phyloP scores from a whole-genome alignment of 2,888 invertebrate species.

The Branchipolynoe longqiensis region DNA sequence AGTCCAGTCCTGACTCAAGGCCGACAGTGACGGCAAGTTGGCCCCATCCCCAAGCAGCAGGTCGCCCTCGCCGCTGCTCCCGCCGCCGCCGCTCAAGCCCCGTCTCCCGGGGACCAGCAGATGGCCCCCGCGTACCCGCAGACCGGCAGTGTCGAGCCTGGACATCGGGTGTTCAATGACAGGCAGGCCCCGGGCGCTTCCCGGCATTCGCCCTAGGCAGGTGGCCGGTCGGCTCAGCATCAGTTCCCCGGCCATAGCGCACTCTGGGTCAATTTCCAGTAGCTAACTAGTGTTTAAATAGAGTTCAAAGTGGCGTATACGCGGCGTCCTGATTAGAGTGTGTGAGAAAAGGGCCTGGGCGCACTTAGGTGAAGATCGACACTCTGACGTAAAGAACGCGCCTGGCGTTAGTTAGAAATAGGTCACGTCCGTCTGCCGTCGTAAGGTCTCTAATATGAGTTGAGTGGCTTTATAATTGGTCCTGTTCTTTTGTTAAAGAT shows the following conservation, averaged over 20 bases:
- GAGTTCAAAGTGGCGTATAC: too few relatives aligned
- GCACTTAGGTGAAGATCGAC: too few relatives aligned
- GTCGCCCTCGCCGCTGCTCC: not conserved
- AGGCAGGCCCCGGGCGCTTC: not conserved
- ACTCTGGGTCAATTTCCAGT: too few relatives aligned
- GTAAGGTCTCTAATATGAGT: too few relatives aligned
- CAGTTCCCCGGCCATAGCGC: constrained; percentile 11
- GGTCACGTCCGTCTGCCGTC: too few relatives aligned
- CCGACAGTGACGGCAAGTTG: constrained; percentile 16
- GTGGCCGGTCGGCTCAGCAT: constrained; percentile 4
- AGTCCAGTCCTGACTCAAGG: constrained; percentile 6
- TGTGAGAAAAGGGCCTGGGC: too few relatives aligned
- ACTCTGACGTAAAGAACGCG: too few relatives aligned
- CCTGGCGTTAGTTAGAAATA: too few relatives aligned
- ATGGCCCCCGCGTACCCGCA: constrained; percentile 13
- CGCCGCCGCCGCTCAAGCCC: not conserved
- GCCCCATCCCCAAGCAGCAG: constrained; percentile 16
- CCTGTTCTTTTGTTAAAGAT: too few relatives aligned
- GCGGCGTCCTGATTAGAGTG: too few relatives aligned
- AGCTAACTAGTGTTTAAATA: too few relatives aligned
- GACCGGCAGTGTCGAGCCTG: constrained; percentile 10
- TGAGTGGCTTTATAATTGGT: too few relatives aligned
- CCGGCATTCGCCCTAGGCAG: not conserved
- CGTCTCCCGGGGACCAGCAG: not conserved
- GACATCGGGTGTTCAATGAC: constrained; percentile 53